Evolutionary conservation across 2,888 invertebrate genomes (phyloP), one percentile per base, ranked within the genome.

Genomic region (Nowickia ferox): DNA sequence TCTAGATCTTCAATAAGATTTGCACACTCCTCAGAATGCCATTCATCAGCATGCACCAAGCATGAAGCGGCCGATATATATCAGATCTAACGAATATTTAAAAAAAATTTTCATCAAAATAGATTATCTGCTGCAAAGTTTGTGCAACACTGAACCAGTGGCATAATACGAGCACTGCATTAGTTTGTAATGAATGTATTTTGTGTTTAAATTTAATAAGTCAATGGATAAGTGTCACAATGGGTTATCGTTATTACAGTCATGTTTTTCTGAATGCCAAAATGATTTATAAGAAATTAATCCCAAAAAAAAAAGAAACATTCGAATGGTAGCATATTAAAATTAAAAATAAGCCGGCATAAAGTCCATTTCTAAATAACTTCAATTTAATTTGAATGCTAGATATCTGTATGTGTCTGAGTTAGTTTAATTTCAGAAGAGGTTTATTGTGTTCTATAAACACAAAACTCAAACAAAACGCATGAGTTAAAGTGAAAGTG

Each of bases 201-300:
- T 68, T 75, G 30, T 38, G 57, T 63, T 48, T 65, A 22, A 71
- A 53, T 38, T 38, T 65, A 76, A 53, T 76, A 78, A 85, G 74
- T 57, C 85, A 74, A 63, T 78, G 63, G 74, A 74, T 78, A 81
- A 82, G 78, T 85, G 82, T 71, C 82, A 85, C 85, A 78, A 66
- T 82, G 78, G 78, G 85, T 78, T 85, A 82, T 79, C 78, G 59
- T 63, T 82, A 71, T 75, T 75, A 71, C 4, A 71, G 78, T 79
- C 85, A 79, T 82, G 78, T 75, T 85, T 85, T 78, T 71, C 51
- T 61, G 46, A 69, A 79, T 42, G 53, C n/a, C 9, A 63, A 82
- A 85, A 78, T 81, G 74, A 85, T 81, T 81, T 81, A 77, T 78
- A 74, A 63, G 51, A 69, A 44, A 65, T 11, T 19, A 55, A n/a